Evolutionary conservation across 1,140 invertebrate genomes (phyloP).

Genomic region (Zaprionus davidi): DNA sequence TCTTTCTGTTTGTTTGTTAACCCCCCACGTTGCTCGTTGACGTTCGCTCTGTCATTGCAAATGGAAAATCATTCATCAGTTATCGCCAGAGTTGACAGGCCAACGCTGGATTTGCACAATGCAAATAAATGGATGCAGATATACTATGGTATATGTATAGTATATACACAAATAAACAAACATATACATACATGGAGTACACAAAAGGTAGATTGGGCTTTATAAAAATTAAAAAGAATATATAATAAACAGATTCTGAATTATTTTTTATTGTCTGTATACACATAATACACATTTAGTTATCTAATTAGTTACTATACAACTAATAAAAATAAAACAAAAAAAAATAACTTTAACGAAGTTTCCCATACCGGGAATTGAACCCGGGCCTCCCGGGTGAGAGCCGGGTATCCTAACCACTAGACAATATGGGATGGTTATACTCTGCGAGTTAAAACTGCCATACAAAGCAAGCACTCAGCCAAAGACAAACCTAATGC

Average conservation of each 20-base stretch:
- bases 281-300: too few relatives aligned
- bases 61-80: constrained; percentile 34
- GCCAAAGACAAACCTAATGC: constrained; percentile 14
- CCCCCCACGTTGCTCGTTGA: not conserved
- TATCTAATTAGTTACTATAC: not conserved
- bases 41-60: constrained; percentile 19
- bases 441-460: not conserved
- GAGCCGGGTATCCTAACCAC: constrained; percentile 87
- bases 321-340: not conserved
- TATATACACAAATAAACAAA: constrained; percentile 1
- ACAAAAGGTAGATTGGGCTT: constrained; percentile 18
- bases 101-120: constrained; percentile 1
- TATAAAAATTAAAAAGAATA: constrained; percentile 6
- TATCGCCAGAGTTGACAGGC: constrained; percentile 22
- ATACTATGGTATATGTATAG: not conserved
- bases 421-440: constrained; percentile 10
- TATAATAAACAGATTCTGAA: not conserved
- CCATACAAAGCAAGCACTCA: not conserved
- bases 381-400: constrained; percentile 93
- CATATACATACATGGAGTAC: not conserved
- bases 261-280: not conserved
- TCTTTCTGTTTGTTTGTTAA: not conserved
- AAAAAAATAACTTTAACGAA: constrained; percentile 84
- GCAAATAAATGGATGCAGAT: constrained; percentile 16
- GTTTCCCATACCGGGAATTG: constrained; percentile 93